Evolutionary conservation across 2,797 vertebrate genomes (phyloP).

Genomic region (Urophycis tenuis): DNA sequence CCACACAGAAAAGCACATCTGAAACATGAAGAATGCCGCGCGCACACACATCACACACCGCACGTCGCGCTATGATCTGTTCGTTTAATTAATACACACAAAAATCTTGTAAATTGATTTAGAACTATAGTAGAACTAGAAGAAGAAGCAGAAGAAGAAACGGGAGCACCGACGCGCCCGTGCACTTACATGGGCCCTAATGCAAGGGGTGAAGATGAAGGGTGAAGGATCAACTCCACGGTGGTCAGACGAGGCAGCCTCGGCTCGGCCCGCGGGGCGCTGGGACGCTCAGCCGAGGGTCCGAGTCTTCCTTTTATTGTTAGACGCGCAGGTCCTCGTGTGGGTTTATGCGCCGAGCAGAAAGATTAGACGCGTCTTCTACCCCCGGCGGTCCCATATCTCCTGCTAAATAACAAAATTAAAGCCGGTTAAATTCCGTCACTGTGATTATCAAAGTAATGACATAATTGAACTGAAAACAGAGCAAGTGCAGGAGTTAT

Average conservation of each 20-base stretch:
- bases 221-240: slow-evolving; percentile 36
- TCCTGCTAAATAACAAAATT: slow-evolving; percentile 64
- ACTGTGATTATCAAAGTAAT: slow-evolving; percentile 64
- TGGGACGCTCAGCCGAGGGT: too few relatives aligned
- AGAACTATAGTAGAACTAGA: not conserved
- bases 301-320: slow-evolving; percentile 47
- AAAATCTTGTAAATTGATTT: too few relatives aligned
- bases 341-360: slow-evolving; percentile 43
- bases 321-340: slow-evolving; percentile 42
- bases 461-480: slow-evolving; percentile 60
- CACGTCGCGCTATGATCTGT: not conserved
- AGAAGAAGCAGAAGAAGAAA: not conserved
- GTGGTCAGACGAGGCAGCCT: slow-evolving; percentile 30
- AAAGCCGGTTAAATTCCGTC: slow-evolving; percentile 62
- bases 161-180: not conserved
- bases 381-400: slow-evolving; percentile 37
- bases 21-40: not conserved
- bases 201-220: slow-evolving; percentile 45
- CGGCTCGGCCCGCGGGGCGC: slow-evolving; percentile 18
- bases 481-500: slow-evolving; percentile 54
- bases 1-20: not conserved
- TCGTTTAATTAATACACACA: too few relatives aligned
- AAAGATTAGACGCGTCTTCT: slow-evolving; percentile 13
- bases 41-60: not conserved
- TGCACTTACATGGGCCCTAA: slow-evolving; percentile 29